A percentile compares a stretch with the other conserved stretches of the same genome.
These are phyloP conservation scores for Archilochus colubris DNA, from an alignment of 2,113 vertebrate species.

Conservation along the genomic window DNA sequence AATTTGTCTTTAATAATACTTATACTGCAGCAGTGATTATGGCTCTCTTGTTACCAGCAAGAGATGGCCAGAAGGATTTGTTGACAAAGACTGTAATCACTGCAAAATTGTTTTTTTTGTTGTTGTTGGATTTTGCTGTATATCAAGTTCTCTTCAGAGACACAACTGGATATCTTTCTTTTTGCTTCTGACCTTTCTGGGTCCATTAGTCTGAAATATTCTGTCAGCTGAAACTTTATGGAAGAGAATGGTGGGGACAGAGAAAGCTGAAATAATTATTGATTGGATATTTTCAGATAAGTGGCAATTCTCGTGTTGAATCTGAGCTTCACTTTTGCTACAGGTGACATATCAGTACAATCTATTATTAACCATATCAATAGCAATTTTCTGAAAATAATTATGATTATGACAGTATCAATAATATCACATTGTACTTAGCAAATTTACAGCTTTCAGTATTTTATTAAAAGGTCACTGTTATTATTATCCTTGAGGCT, in stretches of 20 bases:
- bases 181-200: conserved; percentile 30
- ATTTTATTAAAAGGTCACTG: neutral
- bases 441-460: neutral
- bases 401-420: neutral
- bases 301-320: neutral
- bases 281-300: neutral
- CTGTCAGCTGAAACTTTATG: conserved; percentile 10
- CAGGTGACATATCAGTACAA: neutral
- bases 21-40: neutral
- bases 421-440: neutral
- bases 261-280: neutral
- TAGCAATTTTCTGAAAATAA: neutral
- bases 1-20: neutral
- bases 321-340: neutral
- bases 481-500: neutral
- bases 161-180: conserved; percentile 16
- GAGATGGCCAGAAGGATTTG: conserved; percentile 1
- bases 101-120: neutral
- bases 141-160: conserved; percentile 18
- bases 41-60: neutral
- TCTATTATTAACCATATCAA: neutral
- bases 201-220: conserved; percentile 20
- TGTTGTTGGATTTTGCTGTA: conserved; percentile 6
- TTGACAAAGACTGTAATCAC: conserved; percentile 25
- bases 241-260: neutral